A percentile compares a stretch with the other conserved stretches of the same genome.
Evolutionary conservation across 2,797 vertebrate species (phyloP).

Genomic region (Staurois parvus): DNA sequence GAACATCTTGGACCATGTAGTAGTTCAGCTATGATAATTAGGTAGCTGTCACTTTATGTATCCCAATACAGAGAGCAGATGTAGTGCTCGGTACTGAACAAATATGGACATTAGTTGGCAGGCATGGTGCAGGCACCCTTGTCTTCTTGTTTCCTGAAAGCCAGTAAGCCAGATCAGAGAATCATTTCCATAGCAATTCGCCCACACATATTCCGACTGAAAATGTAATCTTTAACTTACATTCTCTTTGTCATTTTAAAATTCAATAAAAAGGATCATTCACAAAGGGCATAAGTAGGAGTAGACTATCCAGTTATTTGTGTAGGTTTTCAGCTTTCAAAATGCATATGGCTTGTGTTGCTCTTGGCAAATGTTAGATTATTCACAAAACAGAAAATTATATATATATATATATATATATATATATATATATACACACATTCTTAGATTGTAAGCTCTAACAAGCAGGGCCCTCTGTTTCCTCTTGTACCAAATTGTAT

Average conservation of each 20-base stretch:
- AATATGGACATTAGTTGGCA: conserved; percentile 52
- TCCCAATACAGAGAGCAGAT: conserved; percentile 31
- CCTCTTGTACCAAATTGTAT: too few species aligned
- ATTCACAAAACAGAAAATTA: too few species aligned
- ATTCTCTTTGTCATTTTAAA: conserved; percentile 2
- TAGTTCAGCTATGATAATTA: conserved; percentile 17
- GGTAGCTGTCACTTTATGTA: conserved; percentile 1
- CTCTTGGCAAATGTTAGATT: too few species aligned
- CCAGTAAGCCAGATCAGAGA: conserved; percentile 43
- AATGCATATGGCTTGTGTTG: neutral
- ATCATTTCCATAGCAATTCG: conserved; percentile 61
- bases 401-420: too few species aligned
- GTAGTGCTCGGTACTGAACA: conserved; percentile 24
- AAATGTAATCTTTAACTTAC: conserved; percentile 25
- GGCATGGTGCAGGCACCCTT: conserved; percentile 61
- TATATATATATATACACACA: too few species aligned
- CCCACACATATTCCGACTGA: conserved; percentile 49
- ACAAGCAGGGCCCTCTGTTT: too few species aligned
- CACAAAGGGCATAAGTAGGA: neutral
- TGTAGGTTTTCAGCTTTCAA: neutral
- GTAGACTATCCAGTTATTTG: neutral
- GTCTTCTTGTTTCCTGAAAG: conserved; percentile 46
- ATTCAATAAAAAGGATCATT: neutral
- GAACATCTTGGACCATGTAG: neutral
- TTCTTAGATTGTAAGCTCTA: too few species aligned